phyloP scores from a whole-genome alignment of 2,113 vertebrate genomes.

The Ochotona princeps region DNA sequence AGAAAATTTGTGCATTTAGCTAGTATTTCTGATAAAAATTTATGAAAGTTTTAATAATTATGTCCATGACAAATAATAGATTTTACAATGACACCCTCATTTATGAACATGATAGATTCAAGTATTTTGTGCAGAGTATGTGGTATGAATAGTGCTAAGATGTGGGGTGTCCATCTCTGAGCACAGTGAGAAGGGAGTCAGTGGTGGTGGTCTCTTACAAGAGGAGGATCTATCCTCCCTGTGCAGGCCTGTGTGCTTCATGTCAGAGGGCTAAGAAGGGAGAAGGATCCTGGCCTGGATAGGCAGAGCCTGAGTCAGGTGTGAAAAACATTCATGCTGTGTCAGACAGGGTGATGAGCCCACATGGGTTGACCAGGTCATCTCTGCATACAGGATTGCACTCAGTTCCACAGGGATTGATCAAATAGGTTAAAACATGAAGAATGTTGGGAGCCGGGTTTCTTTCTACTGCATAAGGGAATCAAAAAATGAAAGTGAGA shows the following conservation, averaged over 20 bases:
- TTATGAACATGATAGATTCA: background rate
- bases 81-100: background rate
- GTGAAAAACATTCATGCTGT: background rate
- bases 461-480: background rate
- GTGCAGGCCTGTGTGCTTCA: background rate
- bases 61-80: background rate
- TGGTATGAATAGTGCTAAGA: background rate
- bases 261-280: background rate
- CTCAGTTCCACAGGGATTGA: background rate
- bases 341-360: background rate
- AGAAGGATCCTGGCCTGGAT: background rate
- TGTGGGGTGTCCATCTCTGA: background rate
- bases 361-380: background rate
- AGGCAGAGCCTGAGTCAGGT: background rate
- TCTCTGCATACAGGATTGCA: background rate
- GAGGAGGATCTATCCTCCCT: background rate
- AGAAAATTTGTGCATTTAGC: background rate
- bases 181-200: background rate
- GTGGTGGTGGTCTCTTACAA: background rate
- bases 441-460: background rate
- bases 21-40: slow-evolving; percentile 18
- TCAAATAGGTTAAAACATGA: background rate
- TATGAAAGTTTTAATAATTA: background rate
- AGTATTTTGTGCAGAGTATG: background rate
- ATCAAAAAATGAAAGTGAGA: background rate